phyloP scores from a whole-genome alignment of 2,797 vertebrate species.

The Rhincodon typus region DNA sequence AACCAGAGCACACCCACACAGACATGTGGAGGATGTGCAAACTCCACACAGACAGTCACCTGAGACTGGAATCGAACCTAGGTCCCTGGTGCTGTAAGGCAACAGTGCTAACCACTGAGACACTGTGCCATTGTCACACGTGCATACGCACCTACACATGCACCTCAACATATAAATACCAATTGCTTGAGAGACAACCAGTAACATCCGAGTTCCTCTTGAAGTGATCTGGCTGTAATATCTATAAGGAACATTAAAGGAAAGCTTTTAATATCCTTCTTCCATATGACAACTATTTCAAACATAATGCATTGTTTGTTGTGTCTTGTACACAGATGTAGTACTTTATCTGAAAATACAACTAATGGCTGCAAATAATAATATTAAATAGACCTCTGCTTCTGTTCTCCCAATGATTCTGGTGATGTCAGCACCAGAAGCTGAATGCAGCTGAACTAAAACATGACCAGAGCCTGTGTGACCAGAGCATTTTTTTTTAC shows the following conservation, averaged over 20 bases:
- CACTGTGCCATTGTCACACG: too few species aligned
- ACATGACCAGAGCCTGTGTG: neutral
- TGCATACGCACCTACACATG: too few species aligned
- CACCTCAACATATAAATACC: neutral
- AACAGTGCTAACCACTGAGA: too few species aligned
- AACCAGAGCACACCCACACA: too few species aligned
- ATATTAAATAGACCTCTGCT: slow-evolving; percentile 42
- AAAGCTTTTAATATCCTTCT: neutral
- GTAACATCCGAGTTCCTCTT: slow-evolving; percentile 13
- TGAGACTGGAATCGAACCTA: too few species aligned
- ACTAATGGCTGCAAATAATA: neutral
- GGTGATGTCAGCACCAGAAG: neutral
- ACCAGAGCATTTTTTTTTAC: too few species aligned
- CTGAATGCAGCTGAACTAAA: neutral
- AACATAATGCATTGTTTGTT: slow-evolving; percentile 30
- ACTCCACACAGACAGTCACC: too few species aligned
- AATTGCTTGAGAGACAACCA: neutral
- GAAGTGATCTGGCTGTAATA: slow-evolving; percentile 18
- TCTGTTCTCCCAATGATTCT: neutral
- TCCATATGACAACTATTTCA: slow-evolving; percentile 14
- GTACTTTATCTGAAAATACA: neutral
- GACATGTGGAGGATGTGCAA: too few species aligned
- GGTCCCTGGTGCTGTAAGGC: too few species aligned
- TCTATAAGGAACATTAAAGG: neutral
- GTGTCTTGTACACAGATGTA: slow-evolving; percentile 38